Base-by-base conservation (phyloP, 2,797 vertebrate species). In the Mus caroli region DNA sequence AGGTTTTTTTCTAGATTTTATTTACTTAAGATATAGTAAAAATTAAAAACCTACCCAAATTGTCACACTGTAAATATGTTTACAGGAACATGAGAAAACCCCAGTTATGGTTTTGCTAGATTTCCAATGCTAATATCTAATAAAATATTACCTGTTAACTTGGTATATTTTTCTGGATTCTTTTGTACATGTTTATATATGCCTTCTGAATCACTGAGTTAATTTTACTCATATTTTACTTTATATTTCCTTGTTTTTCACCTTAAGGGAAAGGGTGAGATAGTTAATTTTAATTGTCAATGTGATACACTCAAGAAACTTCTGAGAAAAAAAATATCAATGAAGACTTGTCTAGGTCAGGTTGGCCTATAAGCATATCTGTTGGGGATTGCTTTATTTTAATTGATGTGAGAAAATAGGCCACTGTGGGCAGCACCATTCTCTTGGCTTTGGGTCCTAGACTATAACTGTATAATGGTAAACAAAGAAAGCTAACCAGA, bases 1-100 rank as follows among this genome's bases (percentile, higher is more conserved):
- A 79, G 17, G 1, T 78, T 78, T 54, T 40, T 37, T 62, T 77
- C 31, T 69, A 1, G 82, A 20, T 90, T 94, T 73, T 71, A 71
- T 90, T 88, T 71, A 88, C 60, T 71, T 60, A 97, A 88, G 4
- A 34, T 88, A 24, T n/a, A n/a, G 93, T 92, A 94, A 52, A 86
- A 89, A 86, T 46, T 89, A 71, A 80, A 85, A 58, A n/a, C 2
- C 6, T n/a, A 69, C 22, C 11, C 14, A 58, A 90, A 92, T 31
- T 89, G 22, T 85, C 52, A 83, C 26, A 62, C 6, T 58, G 26
- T 1, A 43, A 58, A 37, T 67, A 54, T 22, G 54, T 24, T 54
- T 56, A 77, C 0, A 76, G 28, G 43, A 52, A 86, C 43, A 80
- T 37, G 84, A 79, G 28, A 83, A 43, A 75, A 73, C 6, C 17